Evolutionary conservation across 2,888 invertebrate species (phyloP).

Genomic region (Operophtera brumata): DNA sequence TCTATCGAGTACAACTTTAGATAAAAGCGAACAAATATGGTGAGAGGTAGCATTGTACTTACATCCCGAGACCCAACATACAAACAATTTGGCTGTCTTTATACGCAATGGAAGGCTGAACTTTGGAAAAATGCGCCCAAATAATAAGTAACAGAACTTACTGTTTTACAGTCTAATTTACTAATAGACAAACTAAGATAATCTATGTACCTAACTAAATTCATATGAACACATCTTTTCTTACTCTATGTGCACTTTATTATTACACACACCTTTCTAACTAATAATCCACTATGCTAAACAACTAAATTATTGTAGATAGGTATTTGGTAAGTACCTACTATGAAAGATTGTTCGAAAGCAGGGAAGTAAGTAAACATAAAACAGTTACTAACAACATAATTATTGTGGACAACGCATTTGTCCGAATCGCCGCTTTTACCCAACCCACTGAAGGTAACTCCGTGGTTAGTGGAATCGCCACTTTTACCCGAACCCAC

Average conservation of each 20-base stretch:
- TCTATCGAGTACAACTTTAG: constrained; percentile 10
- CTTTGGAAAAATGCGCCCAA: constrained; percentile 37
- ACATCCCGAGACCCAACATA: constrained; percentile 22
- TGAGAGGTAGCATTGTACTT: constrained; percentile 29
- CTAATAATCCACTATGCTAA: constrained; percentile 42
- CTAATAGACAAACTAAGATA: constrained; percentile 64
- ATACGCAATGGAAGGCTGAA: constrained; percentile 37
- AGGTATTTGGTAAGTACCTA: no score
- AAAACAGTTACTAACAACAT: background rate
- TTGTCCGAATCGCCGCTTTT: background rate
- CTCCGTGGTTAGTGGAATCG: background rate
- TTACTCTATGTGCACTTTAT: constrained; percentile 67
- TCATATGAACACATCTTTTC: constrained; percentile 80
- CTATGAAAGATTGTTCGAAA: background rate
- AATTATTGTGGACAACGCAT: background rate
- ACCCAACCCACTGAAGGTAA: no score
- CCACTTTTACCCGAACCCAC: no score
- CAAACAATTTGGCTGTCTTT: constrained; percentile 36
- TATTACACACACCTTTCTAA: constrained; percentile 65
- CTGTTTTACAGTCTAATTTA: constrained; percentile 74
- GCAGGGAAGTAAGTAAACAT: background rate
- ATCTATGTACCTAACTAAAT: constrained; percentile 72
- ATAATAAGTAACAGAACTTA: constrained; percentile 51
- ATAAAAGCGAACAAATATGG: constrained; percentile 14
- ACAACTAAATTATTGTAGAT: constrained; percentile 3